Base-by-base conservation (phyloP, 2,888 invertebrate genomes). In the Athetis lepigone region DNA sequence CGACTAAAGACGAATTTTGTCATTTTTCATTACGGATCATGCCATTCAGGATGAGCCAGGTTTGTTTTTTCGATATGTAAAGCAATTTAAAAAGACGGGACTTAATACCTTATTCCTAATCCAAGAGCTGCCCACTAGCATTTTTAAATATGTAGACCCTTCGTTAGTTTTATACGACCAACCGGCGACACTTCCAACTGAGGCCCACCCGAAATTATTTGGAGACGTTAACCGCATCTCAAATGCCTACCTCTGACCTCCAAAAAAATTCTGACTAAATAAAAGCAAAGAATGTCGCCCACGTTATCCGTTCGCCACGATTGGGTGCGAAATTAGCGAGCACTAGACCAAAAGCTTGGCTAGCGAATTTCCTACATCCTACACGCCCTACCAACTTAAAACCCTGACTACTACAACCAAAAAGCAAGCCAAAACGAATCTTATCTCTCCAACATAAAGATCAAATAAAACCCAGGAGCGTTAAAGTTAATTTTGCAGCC, bases 261-360 rank as follows among this genome's bases (percentile, higher is more conserved):
- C 66, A 70, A 68, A 77, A 74, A 79, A 65, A 65, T 81, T 84
- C 79, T 81, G 81, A 78, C 81, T 81, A 81, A 81, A 84, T 81
- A 85, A 85, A 87, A 84, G 75, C 84, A 85, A 90, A 91, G 91
- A 90, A 90, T 91, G 88, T 88, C 69, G 57, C 87, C 85, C 88
- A 86, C 88, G 88, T 90, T 92, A 90, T 86, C 86, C 88, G 82
- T 85, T 88, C 89, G 87, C 90, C 88, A 85, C 90, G 90, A 92
- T 90, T 89, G 90, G 90, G 86, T 78, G 77, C 88, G 87, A 90
- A 93, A 94, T 94, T 94, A 94, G 93, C 91, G 91, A 85, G 89
- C 90, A 87, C 88, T 87, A 88, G 88, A 88, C 90, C 92, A 87
- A 90, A 90, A 92, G 92, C 91, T 88, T 90, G 88, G 86, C 90